Conservation (phyloP, 53 echinoderm and acorn worm species). For the Astropecten irregularis region DNA sequence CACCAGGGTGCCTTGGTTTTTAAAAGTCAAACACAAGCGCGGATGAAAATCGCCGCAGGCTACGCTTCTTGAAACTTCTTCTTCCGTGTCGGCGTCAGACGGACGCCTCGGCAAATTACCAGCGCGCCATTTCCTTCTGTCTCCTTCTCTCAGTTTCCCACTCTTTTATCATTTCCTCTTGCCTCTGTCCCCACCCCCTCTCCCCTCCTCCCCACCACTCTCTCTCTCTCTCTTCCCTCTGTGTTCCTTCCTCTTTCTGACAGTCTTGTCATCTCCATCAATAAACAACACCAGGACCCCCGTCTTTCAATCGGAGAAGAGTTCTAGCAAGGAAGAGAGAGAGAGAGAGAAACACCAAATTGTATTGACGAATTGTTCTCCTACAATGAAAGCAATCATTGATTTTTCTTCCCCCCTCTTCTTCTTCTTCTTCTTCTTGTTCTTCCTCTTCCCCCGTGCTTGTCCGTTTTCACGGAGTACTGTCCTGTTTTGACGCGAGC, state of each 20-base stretch:
- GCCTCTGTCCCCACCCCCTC: background rate
- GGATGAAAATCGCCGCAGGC: conserved; percentile 39
- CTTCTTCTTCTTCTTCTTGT: background rate
- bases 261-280: conserved; percentile 13
- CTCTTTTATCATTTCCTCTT: background rate
- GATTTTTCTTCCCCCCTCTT: background rate
- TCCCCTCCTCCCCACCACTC: background rate
- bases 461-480: conserved; percentile 9
- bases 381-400: conserved; percentile 16
- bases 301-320: background rate
- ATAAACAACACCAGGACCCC: too few species aligned
- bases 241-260: background rate
- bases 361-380: conserved; percentile 24
- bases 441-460: background rate
- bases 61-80: conserved; percentile 17
- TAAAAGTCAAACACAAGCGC: too few species aligned
- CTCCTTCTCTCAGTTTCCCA: background rate
- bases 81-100: conserved; percentile 33
- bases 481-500: conserved; percentile 4
- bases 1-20: too few species aligned
- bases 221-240: background rate
- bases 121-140: conserved; percentile 17
- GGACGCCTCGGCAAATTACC: conserved; percentile 51
- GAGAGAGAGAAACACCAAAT: background rate
- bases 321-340: background rate